Evolutionary conservation across 1,140 invertebrate genomes (phyloP), one percentile per base, ranked within the genome.

Genomic region (Monomorium pharaonis): DNA sequence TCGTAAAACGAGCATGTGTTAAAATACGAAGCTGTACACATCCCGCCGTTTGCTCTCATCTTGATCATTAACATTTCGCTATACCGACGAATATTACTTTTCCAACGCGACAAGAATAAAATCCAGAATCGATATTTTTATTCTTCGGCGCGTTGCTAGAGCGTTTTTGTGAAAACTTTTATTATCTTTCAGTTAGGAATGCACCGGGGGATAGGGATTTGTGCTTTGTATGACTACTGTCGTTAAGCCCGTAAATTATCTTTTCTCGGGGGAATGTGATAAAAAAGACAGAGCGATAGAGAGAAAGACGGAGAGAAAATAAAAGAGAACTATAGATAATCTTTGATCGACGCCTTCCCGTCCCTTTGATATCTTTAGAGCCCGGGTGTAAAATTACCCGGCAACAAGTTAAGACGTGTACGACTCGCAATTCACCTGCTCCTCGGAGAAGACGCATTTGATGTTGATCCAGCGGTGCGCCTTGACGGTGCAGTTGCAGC

Each of bases 381-480:
- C 10, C 0, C 42, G 54, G 77, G 58, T 21, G 80, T 27, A 30
- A 58, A 42, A 30, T 70, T 24, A 30, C 2, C 33, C 51, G 33
- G 30, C 30, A 56, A 75, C 2, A 12, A 75, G 83, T 86, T 81
- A 42, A 24, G 63, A 18, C 24, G 27, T 72, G 58, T 30, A n/a
- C 47, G 42, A n/a, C n/a, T 86, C 80, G 75, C 56, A 92, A n/a
- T 91, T 95, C 95, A 96, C 97, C 96, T 97, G 96, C 91, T 95
- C 91, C 54, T 94, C 91, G 62, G 95, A 93, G 88, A 97, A 96
- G 86, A 96, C 95, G 92, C 97, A 97, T 94, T 96, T 97, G 89
- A 97, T 95, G 87, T 94, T 96, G 87, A 96, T 95, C 96, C 96
- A 97, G 44, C 94, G 95, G 69, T 96, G 95, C 51, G 94, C 94